Percentiles rank a stretch among this genome's conserved stretches.
These are phyloP conservation scores for Bombylius discolor DNA, from an alignment of 2,888 invertebrate species.

Conservation along the genomic window DNA sequence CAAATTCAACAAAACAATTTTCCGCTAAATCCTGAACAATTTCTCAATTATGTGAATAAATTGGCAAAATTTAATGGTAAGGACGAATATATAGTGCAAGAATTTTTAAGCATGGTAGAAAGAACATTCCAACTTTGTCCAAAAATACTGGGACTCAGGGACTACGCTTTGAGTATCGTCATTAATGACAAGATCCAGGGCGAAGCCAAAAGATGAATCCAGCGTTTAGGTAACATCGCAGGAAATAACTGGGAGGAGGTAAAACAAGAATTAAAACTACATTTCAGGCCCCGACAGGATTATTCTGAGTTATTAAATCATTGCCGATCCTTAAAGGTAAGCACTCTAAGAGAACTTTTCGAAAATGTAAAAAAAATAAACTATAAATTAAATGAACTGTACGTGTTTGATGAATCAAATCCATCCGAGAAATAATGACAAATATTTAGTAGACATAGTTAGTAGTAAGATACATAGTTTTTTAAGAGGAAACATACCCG, in stretches of 20 bases:
- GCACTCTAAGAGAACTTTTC: too few relatives aligned
- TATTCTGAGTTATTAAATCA: slow-evolving; percentile 1
- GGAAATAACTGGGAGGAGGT: not conserved
- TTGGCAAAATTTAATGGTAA: not conserved
- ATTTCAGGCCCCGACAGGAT: not conserved
- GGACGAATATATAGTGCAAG: not conserved
- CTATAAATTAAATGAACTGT: slow-evolving; percentile 1
- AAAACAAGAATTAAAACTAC: not conserved
- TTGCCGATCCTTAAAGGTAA: not conserved
- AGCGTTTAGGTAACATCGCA: not conserved
- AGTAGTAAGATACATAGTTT: slow-evolving; percentile 2
- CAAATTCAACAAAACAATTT: not conserved
- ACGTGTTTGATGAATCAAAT: slow-evolving; percentile 1
- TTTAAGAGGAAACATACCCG: slow-evolving; percentile 2
- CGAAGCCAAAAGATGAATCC: slow-evolving; percentile 2
- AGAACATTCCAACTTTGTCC: not conserved
- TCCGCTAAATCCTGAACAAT: not conserved
- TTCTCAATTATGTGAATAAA: slow-evolving; percentile 1
- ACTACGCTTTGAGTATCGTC: not conserved
- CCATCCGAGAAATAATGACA: not conserved
- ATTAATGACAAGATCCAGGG: slow-evolving; percentile 1
- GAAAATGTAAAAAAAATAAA: not conserved
- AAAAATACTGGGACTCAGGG: not conserved
- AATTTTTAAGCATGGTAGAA: not conserved
- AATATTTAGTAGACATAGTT: slow-evolving; percentile 4